A percentile compares a stretch with the other conserved stretches of the same genome.
Evolutionary conservation across 2,113 vertebrate genomes (phyloP).

Genomic region (Saimiri boliviensis): DNA sequence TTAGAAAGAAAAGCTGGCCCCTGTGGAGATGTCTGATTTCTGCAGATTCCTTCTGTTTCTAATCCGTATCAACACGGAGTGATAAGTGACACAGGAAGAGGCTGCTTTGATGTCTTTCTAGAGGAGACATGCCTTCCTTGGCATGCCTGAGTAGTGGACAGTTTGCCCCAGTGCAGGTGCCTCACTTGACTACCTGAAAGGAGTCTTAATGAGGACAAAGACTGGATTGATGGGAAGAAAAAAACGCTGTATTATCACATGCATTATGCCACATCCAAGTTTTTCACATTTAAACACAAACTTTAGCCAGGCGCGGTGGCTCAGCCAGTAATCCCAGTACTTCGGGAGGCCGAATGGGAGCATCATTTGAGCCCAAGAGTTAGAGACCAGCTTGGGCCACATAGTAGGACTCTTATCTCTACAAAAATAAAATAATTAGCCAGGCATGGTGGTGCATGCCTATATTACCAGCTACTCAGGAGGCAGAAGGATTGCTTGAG

Average conservation of each 20-base stretch:
- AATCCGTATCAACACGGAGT: background rate
- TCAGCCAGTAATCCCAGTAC: too few species aligned
- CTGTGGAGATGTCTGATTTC: background rate
- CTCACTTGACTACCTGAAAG: background rate
- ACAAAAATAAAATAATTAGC: too few species aligned
- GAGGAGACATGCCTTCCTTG: background rate
- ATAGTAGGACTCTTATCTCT: too few species aligned
- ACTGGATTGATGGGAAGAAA: background rate
- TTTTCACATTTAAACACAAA: background rate
- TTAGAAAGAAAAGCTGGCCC: background rate
- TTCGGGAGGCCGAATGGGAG: too few species aligned
- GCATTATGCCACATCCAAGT: background rate
- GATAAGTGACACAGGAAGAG: background rate
- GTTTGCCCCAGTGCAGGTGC: background rate
- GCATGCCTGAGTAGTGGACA: background rate
- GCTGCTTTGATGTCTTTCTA: background rate
- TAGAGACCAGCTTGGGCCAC: too few species aligned
- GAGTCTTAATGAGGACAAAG: background rate
- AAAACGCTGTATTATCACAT: background rate
- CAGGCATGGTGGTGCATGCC: too few species aligned
- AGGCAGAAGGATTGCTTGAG: too few species aligned
- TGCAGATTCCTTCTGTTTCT: background rate
- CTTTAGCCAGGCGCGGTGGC: background rate
- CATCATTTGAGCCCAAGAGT: too few species aligned
- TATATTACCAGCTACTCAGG: too few species aligned